These are phyloP conservation scores for Cyprinodon brontotheroides DNA, from an alignment of 2,113 vertebrate genomes.

Conservation along the genomic window DNA sequence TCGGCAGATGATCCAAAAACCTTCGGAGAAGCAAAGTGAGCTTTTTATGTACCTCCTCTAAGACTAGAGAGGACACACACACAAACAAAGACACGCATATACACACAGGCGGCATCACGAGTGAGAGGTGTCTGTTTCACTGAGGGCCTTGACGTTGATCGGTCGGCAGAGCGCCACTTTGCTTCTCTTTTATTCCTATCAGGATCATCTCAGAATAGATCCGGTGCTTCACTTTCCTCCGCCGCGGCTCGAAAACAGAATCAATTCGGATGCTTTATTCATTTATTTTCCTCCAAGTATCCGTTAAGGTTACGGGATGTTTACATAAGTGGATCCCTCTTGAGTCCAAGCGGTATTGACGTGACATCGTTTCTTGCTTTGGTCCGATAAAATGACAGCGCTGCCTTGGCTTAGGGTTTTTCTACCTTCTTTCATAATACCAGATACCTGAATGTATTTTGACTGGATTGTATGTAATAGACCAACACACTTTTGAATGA, in stretches of 20 bases:
- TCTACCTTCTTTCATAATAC: background rate
- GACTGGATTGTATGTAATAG: too few species aligned
- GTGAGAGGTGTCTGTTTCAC: constrained; percentile 72
- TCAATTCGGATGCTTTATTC: constrained; percentile 66
- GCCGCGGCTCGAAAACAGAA: constrained; percentile 56
- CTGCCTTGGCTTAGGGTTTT: constrained; percentile 47
- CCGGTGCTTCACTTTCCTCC: constrained; percentile 58
- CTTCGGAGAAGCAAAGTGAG: constrained; percentile 73
- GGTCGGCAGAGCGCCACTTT: constrained; percentile 68
- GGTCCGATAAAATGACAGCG: constrained; percentile 63
- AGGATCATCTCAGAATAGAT: constrained; percentile 71
- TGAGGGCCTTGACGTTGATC: constrained; percentile 71
- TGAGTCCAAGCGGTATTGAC: constrained; percentile 69
- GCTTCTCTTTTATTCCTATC: constrained; percentile 67
- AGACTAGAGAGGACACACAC: constrained; percentile 62
- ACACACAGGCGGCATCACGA: constrained; percentile 43
- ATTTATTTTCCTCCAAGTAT: constrained; percentile 68
- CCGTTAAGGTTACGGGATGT: constrained; percentile 66
- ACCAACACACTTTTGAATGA: too few species aligned
- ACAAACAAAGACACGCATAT: constrained; percentile 5
- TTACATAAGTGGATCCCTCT: constrained; percentile 65
- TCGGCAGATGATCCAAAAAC: constrained; percentile 77
- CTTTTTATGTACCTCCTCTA: constrained; percentile 76
- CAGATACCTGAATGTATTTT: too few species aligned
- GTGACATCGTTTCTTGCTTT: constrained; percentile 57